Conservation (phyloP, 2,888 invertebrate species). For the Rhagonycha lutea region DNA sequence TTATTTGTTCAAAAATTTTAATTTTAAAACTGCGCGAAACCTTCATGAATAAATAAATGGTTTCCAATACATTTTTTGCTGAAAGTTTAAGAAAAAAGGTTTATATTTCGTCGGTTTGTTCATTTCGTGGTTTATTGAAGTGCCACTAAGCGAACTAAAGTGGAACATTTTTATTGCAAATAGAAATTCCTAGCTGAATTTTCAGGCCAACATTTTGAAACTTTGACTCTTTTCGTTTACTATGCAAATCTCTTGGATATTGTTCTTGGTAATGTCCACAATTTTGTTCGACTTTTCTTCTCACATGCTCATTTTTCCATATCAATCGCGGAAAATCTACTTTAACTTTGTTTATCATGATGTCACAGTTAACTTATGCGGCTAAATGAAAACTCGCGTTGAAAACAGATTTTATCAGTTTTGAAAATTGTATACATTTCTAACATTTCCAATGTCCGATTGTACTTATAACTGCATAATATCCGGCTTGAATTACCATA, state of each 20-base stretch:
- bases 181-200: not conserved
- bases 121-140: not conserved
- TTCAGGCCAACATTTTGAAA: not conserved
- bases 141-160: not conserved
- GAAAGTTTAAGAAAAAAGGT: not conserved
- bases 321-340: not conserved
- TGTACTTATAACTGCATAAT: not conserved
- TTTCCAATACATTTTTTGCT: not conserved
- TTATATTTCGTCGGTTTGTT: not conserved
- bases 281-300: not conserved
- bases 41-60: not conserved
- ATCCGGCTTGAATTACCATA: not conserved
- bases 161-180: not conserved
- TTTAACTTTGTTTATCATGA: too few relatives aligned
- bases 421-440: not conserved
- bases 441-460: not conserved
- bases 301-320: not conserved
- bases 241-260: not conserved
- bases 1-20: not conserved
- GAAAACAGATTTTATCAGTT: not conserved
- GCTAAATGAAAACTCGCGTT: too few relatives aligned
- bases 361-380: not conserved
- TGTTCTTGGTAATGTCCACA: not conserved
- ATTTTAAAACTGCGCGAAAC: not conserved
- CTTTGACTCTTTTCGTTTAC: not conserved